Conservation (phyloP, 2,113 vertebrate genomes). For the Thryonomys swinderianus region DNA sequence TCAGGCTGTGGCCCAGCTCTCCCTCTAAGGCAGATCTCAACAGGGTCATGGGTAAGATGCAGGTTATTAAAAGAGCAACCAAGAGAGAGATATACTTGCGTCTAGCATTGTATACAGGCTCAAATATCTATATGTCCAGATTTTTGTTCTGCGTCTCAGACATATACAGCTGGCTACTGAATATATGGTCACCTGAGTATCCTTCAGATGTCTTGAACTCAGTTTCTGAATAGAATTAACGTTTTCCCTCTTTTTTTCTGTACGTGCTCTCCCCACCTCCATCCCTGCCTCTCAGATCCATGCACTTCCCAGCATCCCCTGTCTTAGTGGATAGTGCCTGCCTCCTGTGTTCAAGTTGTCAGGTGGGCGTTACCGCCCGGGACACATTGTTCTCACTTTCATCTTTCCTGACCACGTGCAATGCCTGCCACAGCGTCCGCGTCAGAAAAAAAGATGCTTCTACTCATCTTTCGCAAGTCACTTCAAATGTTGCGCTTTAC, state of each 20-base stretch:
- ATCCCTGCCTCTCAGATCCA: neutral
- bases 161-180: neutral
- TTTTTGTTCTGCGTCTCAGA: neutral
- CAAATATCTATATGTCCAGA: neutral
- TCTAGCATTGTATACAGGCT: neutral
- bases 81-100: neutral
- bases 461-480: conserved; percentile 20
- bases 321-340: neutral
- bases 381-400: neutral
- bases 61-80: neutral
- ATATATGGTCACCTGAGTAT: conserved; percentile 2
- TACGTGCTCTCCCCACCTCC: neutral
- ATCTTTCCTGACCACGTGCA: neutral
- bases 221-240: neutral
- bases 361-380: neutral
- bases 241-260: neutral
- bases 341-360: neutral
- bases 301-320: neutral
- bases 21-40: neutral
- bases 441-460: neutral
- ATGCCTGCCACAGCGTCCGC: neutral
- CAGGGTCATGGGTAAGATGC: neutral
- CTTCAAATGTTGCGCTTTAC: neutral
- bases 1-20: conserved; percentile 18
- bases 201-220: neutral